Percentiles rank a stretch among this genome's conserved stretches.
phyloP scores from a whole-genome alignment of 1,140 invertebrate genomes.

The Drosophila prosaltans region DNA sequence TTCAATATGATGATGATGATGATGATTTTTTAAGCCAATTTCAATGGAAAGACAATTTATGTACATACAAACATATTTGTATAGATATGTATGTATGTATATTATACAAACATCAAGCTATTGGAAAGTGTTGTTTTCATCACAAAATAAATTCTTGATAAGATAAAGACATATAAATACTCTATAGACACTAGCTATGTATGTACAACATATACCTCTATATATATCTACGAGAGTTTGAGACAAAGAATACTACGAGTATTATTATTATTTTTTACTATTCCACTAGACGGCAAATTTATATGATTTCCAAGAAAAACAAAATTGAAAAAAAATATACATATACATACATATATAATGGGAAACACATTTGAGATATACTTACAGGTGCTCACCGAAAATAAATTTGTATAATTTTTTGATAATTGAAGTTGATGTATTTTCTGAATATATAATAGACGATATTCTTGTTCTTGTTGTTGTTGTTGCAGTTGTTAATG shows the following conservation, averaged over 20 bases:
- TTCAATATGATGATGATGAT: neutral
- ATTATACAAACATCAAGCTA: conserved; percentile 5
- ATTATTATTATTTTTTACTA: neutral
- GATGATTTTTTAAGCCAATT: conserved; percentile 16
- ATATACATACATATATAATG: too few relatives aligned
- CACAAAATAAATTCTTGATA: neutral
- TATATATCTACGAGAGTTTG: neutral
- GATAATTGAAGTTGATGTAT: conserved; percentile 2
- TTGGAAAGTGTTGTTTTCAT: conserved; percentile 4
- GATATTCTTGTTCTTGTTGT: neutral
- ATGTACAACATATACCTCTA: neutral
- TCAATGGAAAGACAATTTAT: conserved; percentile 1
- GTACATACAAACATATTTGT: neutral
- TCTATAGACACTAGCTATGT: neutral
- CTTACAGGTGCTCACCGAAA: conserved; percentile 2
- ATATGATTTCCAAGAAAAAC: neutral
- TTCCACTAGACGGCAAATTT: neutral
- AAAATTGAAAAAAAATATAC: too few relatives aligned
- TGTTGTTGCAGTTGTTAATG: neutral
- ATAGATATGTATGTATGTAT: neutral
- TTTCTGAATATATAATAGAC: neutral
- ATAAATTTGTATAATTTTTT: conserved; percentile 4
- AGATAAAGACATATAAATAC: conserved; percentile 12
- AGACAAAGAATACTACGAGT: conserved; percentile 5
- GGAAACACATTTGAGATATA: neutral